Conservation (phyloP, 2,797 vertebrate species). For the Molossus molossus region DNA sequence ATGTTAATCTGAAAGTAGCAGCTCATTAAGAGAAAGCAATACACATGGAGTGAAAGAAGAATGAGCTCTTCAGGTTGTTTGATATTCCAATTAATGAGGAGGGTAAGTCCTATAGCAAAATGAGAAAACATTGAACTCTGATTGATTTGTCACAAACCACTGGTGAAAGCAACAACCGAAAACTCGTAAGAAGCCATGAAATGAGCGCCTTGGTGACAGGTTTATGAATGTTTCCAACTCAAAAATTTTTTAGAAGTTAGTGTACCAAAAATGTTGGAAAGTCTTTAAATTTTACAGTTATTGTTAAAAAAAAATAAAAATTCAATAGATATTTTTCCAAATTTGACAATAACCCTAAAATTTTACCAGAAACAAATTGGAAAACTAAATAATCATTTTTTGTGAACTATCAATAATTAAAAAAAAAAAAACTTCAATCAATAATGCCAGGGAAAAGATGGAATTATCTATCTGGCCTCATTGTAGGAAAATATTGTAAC, state of each 20-base stretch:
- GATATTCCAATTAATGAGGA: background rate
- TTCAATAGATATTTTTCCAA: background rate
- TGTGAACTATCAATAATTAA: background rate
- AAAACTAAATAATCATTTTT: background rate
- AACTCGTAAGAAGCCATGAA: background rate
- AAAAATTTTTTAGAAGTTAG: background rate
- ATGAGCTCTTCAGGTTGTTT: background rate
- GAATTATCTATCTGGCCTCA: background rate
- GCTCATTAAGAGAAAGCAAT: background rate
- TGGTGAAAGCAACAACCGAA: background rate
- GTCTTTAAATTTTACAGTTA: background rate
- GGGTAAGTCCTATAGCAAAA: background rate
- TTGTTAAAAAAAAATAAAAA: background rate
- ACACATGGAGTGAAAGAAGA: background rate
- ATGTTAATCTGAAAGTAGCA: background rate
- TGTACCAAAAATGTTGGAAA: background rate
- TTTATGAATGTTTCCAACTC: background rate
- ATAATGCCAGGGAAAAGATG: background rate
- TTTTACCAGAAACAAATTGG: background rate
- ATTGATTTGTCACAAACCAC: background rate
- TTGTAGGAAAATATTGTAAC: constrained; percentile 3
- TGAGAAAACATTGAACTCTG: background rate
- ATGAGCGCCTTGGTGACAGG: background rate
- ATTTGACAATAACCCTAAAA: constrained; percentile 32
- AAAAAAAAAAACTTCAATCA: background rate